Conservation (phyloP, 2,888 invertebrate genomes). For the Idaea aversata region DNA sequence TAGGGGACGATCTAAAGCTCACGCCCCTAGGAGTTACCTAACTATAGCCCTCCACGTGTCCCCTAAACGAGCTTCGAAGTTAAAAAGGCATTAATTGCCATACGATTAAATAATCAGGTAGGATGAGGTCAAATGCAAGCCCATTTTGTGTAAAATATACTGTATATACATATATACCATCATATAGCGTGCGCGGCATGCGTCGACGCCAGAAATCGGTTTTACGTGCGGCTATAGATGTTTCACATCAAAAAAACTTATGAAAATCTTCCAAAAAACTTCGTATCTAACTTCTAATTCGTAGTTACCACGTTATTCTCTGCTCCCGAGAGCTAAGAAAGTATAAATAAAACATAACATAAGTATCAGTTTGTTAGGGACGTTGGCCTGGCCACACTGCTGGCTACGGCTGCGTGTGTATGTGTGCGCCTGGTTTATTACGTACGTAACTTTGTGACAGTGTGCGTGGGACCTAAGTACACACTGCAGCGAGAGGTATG, state of each 20-base stretch:
- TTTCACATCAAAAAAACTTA: background rate
- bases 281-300: slow-evolving; percentile 4
- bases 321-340: slow-evolving; percentile 63
- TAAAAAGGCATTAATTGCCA: too few relatives aligned
- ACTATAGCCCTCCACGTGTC: too few relatives aligned
- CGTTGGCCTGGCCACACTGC: slow-evolving; percentile 55
- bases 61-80: too few relatives aligned
- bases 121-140: too few relatives aligned
- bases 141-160: too few relatives aligned
- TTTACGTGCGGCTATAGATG: too few relatives aligned
- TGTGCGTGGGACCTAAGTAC: slow-evolving; percentile 67
- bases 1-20: too few relatives aligned
- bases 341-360: slow-evolving; percentile 75
- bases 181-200: too few relatives aligned
- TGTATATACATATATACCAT: too few relatives aligned
- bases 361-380: slow-evolving; percentile 65
- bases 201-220: too few relatives aligned
- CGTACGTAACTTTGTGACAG: slow-evolving; percentile 50
- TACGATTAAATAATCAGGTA: too few relatives aligned
- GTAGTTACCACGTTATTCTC: slow-evolving; percentile 39
- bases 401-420: slow-evolving; percentile 28
- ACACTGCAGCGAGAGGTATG: slow-evolving; percentile 43
- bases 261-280: background rate
- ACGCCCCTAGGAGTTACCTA: too few relatives aligned
- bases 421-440: slow-evolving; percentile 48